Percentiles rank a stretch among this genome's conserved stretches.
phyloP scores from a whole-genome alignment of 2,113 vertebrate species.

The Toxostoma redivivum region DNA sequence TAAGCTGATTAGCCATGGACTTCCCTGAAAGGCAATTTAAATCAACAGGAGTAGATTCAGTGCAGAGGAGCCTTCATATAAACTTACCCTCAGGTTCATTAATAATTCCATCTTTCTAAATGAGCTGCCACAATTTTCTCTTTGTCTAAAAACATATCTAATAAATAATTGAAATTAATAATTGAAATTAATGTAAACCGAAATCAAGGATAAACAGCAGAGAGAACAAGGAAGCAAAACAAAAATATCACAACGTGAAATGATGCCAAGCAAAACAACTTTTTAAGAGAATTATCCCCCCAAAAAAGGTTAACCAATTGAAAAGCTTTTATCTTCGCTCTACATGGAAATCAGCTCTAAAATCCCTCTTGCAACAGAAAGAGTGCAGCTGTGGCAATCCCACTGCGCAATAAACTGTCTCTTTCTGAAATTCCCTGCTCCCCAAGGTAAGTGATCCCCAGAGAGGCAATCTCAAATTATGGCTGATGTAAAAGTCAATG shows the following conservation, averaged over 20 bases:
- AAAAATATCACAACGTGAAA: not conserved
- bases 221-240: not conserved
- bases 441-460: not conserved
- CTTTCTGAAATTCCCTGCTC: not conserved
- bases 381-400: not conserved
- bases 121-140: not conserved
- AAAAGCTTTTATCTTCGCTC: not conserved
- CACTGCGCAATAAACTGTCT: not conserved
- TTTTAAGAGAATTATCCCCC: not conserved
- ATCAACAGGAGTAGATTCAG: not conserved
- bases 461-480: not conserved
- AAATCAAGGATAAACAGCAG: not conserved
- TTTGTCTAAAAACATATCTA: not conserved
- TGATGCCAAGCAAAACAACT: not conserved
- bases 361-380: constrained; percentile 1
- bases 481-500: not conserved
- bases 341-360: constrained; percentile 4
- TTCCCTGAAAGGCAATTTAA: not conserved
- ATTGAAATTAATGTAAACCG: not conserved
- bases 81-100: not conserved
- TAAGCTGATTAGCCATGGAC: not conserved
- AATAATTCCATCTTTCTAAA: not conserved
- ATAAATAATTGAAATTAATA: too few species aligned
- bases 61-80: not conserved
- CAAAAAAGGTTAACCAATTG: not conserved